A percentile compares a stretch with the other conserved stretches of the same genome.
These are phyloP conservation scores for Solea senegalensis DNA, from an alignment of 2,113 vertebrate genomes.

Conservation along the genomic window DNA sequence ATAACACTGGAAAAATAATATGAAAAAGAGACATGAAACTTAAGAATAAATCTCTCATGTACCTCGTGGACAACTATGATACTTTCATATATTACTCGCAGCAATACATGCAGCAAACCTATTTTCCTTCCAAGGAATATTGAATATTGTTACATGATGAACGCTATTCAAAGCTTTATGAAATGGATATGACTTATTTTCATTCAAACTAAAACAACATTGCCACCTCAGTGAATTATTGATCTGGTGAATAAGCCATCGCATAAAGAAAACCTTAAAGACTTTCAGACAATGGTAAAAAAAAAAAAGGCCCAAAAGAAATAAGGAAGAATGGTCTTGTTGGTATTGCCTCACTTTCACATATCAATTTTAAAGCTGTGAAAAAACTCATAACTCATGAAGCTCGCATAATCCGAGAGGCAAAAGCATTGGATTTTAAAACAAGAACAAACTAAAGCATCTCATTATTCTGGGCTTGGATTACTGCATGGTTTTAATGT, in stretches of 20 bases:
- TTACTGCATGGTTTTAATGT: slow-evolving; percentile 2
- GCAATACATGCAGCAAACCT: slow-evolving; percentile 75
- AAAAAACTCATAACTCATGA: neutral
- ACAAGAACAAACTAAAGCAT: neutral
- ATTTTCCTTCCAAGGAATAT: slow-evolving; percentile 75
- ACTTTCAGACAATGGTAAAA: slow-evolving; percentile 31
- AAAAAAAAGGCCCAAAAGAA: slow-evolving; percentile 41
- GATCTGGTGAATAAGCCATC: slow-evolving; percentile 33
- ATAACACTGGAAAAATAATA: slow-evolving; percentile 73
- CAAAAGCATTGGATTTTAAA: neutral
- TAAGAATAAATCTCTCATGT: slow-evolving; percentile 80
- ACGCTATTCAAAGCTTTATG: slow-evolving; percentile 89
- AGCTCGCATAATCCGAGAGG: neutral
- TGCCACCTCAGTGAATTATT: slow-evolving; percentile 47
- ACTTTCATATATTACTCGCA: slow-evolving; percentile 83
- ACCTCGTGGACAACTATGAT: slow-evolving; percentile 86
- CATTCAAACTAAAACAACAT: slow-evolving; percentile 89
- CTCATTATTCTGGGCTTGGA: neutral
- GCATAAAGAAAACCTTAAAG: slow-evolving; percentile 57
- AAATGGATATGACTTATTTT: slow-evolving; percentile 86
- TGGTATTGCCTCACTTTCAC: neutral
- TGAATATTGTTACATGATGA: slow-evolving; percentile 70
- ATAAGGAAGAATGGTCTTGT: neutral
- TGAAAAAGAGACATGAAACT: too few species aligned
- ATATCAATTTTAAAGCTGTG: neutral